Conservation (phyloP, 2,797 vertebrate genomes). For the Triplophysa bombifrons region DNA sequence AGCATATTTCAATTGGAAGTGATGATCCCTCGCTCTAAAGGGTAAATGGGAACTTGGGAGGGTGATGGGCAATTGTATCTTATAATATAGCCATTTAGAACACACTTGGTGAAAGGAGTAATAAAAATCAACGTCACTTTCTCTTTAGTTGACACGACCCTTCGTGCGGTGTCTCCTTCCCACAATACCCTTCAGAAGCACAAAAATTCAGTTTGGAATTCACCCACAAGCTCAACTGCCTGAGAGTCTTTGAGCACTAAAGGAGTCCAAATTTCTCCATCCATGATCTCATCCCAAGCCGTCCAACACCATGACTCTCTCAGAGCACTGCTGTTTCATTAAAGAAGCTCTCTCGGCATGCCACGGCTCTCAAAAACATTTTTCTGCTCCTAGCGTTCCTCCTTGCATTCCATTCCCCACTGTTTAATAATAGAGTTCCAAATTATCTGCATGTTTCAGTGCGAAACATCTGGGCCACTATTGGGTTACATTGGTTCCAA, state of each 20-base stretch:
- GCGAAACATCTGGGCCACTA: conserved; percentile 80
- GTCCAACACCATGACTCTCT: conserved; percentile 17
- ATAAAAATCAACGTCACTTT: not conserved
- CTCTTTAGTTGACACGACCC: too few species aligned
- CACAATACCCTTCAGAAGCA: too few species aligned
- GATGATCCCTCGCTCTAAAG: not conserved
- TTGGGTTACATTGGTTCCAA: conserved; percentile 71
- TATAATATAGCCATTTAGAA: not conserved
- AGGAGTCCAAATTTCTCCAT: conserved; percentile 4
- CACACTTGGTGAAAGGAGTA: not conserved
- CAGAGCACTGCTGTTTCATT: conserved; percentile 38
- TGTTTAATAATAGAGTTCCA: conserved; percentile 66
- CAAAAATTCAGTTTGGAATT: too few species aligned
- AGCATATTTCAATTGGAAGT: too few species aligned
- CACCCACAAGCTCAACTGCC: not conserved
- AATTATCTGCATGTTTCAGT: conserved; percentile 75
- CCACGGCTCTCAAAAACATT: conserved; percentile 46
- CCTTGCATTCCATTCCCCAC: conserved; percentile 60
- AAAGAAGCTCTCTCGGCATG: conserved; percentile 35
- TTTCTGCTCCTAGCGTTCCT: conserved; percentile 47
- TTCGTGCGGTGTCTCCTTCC: too few species aligned
- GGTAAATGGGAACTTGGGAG: not conserved
- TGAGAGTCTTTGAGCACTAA: conserved; percentile 1
- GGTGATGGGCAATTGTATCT: not conserved
- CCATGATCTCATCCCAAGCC: not conserved